Evolutionary conservation across 2,888 invertebrate genomes (phyloP), one percentile per base, ranked within the genome.

Genomic region (Hypolimnas misippus): DNA sequence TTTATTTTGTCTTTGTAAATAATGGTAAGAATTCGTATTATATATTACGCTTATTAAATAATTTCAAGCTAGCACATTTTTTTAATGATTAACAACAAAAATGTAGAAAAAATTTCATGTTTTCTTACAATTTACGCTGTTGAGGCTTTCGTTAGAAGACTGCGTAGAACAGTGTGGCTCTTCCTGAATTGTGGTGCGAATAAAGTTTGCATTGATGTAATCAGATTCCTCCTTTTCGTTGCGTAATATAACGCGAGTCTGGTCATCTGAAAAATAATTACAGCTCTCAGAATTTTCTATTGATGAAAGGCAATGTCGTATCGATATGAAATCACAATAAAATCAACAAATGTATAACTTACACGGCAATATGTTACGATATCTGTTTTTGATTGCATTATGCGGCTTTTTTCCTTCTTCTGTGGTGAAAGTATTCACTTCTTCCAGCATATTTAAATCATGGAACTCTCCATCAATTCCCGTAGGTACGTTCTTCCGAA

Each of bases 141-240:
- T 75, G 6, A 87, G 74, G 64, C 88, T 89, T 63, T 89, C 88
- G 51, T 81, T 86, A 0, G 87, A 86, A 0, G 87, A 87, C 58
- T 86, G 83, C 1, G 83, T 77, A 0, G 86, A 86, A 49, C 78
- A 79, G 33, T 73, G 61, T 0, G 83, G 82, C 61, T 80, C 80
- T 16, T 75, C 69, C 1, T 83, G 75, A 1, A 78, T 73, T 0
- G 77, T 66, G 75, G 94, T 86, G 69, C 94, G 95, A 71, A 99
- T 98, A 79, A 96, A 96, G 88, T 98, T 99, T 58, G 99, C 99
- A 85, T 99, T 99, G 69, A 99, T 98, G 82, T 99, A 99, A 85
- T 99, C 98, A 4, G 96, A 92, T 10, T 94, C 71, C 72, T 93
- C 93, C 86, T 73, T 93, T 72, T 93, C 93, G 75, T 93, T 93